phyloP scores from a whole-genome alignment of 2,797 vertebrate genomes.

The Eidolon dupreanum region DNA sequence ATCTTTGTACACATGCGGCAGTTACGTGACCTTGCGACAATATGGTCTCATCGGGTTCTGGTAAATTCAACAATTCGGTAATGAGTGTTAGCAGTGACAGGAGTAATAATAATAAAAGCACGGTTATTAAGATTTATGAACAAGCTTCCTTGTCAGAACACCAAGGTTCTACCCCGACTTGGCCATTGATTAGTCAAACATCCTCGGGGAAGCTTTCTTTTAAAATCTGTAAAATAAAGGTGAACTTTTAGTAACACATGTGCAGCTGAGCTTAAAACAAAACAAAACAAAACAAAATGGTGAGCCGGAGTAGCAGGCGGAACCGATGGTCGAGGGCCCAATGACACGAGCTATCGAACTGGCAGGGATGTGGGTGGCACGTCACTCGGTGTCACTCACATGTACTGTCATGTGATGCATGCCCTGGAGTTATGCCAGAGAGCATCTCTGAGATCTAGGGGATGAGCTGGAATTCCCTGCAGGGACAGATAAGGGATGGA shows the following conservation, averaged over 20 bases:
- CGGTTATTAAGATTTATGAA: background rate
- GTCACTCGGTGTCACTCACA: background rate
- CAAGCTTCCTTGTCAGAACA: background rate
- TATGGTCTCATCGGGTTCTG: background rate
- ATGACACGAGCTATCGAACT: no score
- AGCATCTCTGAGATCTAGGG: background rate
- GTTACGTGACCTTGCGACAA: background rate
- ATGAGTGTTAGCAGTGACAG: background rate
- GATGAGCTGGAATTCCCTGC: background rate
- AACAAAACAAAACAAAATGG: background rate
- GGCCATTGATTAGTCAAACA: background rate
- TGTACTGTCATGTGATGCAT: no score
- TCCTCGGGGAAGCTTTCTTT: background rate
- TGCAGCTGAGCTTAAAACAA: background rate
- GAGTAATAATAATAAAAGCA: background rate
- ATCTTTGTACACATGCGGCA: background rate
- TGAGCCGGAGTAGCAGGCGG: background rate
- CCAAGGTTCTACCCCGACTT: background rate
- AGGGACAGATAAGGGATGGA: background rate
- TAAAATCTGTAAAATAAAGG: background rate
- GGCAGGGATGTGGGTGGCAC: no score
- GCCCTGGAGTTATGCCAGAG: background rate
- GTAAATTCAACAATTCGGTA: background rate
- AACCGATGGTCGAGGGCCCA: background rate
- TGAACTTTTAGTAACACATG: background rate